Evolutionary conservation across 2,113 vertebrate genomes (phyloP), one percentile per base, ranked within the genome.

Genomic region (Scomber japonicus): DNA sequence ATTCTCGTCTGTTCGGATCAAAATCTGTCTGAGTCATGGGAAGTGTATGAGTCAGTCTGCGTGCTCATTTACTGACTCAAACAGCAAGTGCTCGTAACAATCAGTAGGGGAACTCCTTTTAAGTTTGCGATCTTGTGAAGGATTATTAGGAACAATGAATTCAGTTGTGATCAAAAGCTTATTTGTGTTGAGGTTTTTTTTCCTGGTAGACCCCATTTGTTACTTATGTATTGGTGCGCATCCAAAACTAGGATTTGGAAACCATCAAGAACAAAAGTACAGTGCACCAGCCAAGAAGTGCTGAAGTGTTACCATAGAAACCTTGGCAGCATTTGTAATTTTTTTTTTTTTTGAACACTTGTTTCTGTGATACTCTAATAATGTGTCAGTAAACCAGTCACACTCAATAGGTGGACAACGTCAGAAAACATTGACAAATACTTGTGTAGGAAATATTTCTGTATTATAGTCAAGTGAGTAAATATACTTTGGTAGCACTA

Each of bases 1-100:
- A 59, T 70, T 83, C 68, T 74, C 56, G 63, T 51, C 63, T 62
- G 80, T 94, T 92, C 83, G 88, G 89, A 83, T 84, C 83, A 73
- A 3, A 59, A n/a, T 64, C 17, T 44, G 45, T 31, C 67, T 91
- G 88, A 94, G 77, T 92, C 90, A 94, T 82, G 30, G 49, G 78
- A 79, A 35, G 61, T 51, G 76, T 82, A 71, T 63, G 70, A 85
- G 82, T 84, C 64, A 54, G 40, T 74, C 35, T 80, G 66, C 78
- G 56, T 76, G 62, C 45, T 87, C 69, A 73, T 19, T 8, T 30
- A 16, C 17, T 92, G 89, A 92, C 62, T 86, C 85, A 85, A 71
- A 55, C 24, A 50, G 19, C 45, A 35, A 45, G 27, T 27, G 4
- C 27, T 64, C 48, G 21, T 75, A 54, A 75, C 54, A 72, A 57